Base-by-base conservation (phyloP, 2,888 invertebrate species). In the Prosopocoilus inquinatus region DNA sequence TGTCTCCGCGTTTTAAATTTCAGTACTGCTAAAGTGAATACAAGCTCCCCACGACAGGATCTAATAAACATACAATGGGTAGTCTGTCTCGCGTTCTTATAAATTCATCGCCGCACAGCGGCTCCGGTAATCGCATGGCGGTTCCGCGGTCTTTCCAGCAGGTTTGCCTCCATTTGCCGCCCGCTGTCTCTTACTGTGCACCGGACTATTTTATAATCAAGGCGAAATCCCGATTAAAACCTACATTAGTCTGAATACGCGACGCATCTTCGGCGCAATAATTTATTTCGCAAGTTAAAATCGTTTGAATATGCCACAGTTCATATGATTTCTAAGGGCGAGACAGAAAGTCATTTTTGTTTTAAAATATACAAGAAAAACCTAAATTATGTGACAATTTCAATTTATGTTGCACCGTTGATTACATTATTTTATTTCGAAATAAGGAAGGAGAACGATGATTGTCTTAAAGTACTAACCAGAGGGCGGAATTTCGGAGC, bases 31-130 rank as follows among this genome's bases (percentile, higher is more conserved):
- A 55, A 50, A 59, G 54, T 51, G 47, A 50, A 50, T 51, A 38
- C 46, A 50, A 47, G 44, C 53, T 57, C 50, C 60, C 49, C 55
- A 47, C 53, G 55, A 53, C 53, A 55, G 53, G 48, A 58, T 58
- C 62, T 64, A 64, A 64, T 64, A 64, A 62, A 58, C 64, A 64
- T 62, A 64, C 64, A 64, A 64, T 64, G 62, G 62, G 50, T 53
- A 60, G 55, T 59, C 60, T 54, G 53, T 57, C 45, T 50, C 46
- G 52, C 39, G 52, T 50, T 53, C 53, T 59, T 60, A 59, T 57
- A 62, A 63, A 61, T 61, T 60, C 59, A 56, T 64, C 54, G 47
- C 34, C 52, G 47, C 33, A 32, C 35, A 15, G 12, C 41, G 41
- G 38, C 11, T 38, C 12, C 38, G 38, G 11, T 13, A 11, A 12